A percentile compares a stretch with the other conserved stretches of the same genome.
Conservation (phyloP, 2,113 vertebrate genomes). For the Urocitellus parryii region DNA sequence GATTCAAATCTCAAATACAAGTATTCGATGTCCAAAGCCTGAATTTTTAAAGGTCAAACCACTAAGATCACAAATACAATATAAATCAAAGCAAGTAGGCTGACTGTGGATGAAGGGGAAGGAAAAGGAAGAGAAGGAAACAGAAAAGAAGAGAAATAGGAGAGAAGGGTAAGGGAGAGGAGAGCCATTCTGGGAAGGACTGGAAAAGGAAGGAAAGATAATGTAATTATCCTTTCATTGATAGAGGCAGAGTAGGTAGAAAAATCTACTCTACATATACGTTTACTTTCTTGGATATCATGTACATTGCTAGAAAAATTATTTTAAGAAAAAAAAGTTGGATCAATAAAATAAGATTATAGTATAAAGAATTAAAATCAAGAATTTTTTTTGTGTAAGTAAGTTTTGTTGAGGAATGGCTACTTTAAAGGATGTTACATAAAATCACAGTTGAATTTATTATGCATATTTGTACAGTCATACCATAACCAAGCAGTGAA, state of each 20-base stretch:
- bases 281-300: not conserved
- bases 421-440: not conserved
- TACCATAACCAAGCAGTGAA: not conserved
- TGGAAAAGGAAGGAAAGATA: no score
- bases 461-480: not conserved
- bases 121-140: not conserved
- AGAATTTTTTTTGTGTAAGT: not conserved
- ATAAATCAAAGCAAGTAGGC: not conserved
- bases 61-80: not conserved
- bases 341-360: not conserved
- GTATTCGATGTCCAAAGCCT: not conserved
- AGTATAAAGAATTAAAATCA: not conserved
- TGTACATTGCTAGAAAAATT: not conserved
- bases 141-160: not conserved
- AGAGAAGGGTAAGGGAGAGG: not conserved
- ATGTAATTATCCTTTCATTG: not conserved
- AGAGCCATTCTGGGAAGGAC: no score
- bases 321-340: not conserved
- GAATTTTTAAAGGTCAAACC: not conserved
- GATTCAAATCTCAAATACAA: not conserved
- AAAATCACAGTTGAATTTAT: not conserved
- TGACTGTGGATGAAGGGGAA: not conserved
- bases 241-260: not conserved
- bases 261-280: not conserved
- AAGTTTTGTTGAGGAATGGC: not conserved